Percentiles rank a stretch among this genome's conserved stretches.
These are phyloP conservation scores for Stercorarius parasiticus DNA, from an alignment of 2,113 vertebrate genomes.

Conservation along the genomic window DNA sequence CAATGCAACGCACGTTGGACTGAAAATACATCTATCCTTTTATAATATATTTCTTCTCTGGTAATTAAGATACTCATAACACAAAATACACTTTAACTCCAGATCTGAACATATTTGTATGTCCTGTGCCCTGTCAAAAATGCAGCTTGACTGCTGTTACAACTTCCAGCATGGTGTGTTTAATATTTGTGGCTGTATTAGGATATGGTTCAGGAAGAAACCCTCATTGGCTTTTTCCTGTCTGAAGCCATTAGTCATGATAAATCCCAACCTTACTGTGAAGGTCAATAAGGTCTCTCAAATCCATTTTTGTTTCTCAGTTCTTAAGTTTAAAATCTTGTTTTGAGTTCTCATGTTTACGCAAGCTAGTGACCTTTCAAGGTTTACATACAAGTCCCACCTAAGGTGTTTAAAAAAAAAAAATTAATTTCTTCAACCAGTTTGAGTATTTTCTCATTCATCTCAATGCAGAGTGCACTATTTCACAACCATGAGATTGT, in stretches of 20 bases:
- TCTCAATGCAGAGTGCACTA: conserved; percentile 77
- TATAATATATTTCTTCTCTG: conserved; percentile 72
- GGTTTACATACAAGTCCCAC: conserved; percentile 60
- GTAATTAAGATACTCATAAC: conserved; percentile 68
- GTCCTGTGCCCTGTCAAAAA: conserved; percentile 58
- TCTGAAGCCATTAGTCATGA: conserved; percentile 67
- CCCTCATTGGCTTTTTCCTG: conserved; percentile 40
- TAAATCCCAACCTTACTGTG: conserved; percentile 70
- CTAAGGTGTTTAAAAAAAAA: conserved; percentile 35
- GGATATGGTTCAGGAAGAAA: conserved; percentile 55
- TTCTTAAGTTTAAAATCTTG: conserved; percentile 46
- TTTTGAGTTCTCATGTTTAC: conserved; percentile 40
- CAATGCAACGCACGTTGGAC: conserved; percentile 74
- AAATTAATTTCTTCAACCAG: conserved; percentile 47
- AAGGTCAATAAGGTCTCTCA: conserved; percentile 62
- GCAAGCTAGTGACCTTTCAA: conserved; percentile 20
- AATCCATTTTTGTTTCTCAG: conserved; percentile 27
- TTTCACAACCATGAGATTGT: conserved; percentile 74
- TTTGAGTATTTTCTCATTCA: conserved; percentile 71
- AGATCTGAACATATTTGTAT: conserved; percentile 60
- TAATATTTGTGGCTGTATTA: conserved; percentile 68
- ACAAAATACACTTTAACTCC: conserved; percentile 59
- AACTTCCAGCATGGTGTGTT: conserved; percentile 65
- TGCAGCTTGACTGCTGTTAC: conserved; percentile 62
- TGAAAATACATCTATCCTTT: conserved; percentile 66